Conservation (phyloP, 2,888 invertebrate species). For the Thelaira solivaga region DNA sequence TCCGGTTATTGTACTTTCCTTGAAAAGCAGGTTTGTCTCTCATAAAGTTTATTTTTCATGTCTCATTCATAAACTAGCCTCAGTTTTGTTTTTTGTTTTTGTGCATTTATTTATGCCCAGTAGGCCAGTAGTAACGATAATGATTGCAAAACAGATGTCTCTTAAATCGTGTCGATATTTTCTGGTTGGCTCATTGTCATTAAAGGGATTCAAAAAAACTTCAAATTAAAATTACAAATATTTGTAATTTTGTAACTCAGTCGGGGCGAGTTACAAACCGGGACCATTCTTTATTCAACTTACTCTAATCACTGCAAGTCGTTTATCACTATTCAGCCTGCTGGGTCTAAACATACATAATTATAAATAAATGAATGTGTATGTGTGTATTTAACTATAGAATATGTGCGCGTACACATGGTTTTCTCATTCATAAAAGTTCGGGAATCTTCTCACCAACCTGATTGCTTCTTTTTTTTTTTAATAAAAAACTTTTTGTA, state of each 20-base stretch:
- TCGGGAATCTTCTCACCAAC: conserved; percentile 59
- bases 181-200: too few relatives aligned
- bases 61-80: conserved; percentile 14
- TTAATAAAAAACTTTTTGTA: conserved; percentile 11
- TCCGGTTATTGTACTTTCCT: not conserved
- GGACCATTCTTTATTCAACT: too few relatives aligned
- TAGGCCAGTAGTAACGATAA: too few relatives aligned
- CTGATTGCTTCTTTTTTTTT: conserved; percentile 26
- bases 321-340: not conserved
- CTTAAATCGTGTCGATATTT: too few relatives aligned
- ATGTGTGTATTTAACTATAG: not conserved
- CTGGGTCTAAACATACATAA: not conserved
- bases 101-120: too few relatives aligned
- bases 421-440: conserved; percentile 53
- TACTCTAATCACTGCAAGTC: too few relatives aligned
- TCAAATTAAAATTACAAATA: too few relatives aligned
- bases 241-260: too few relatives aligned
- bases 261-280: too few relatives aligned
- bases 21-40: conserved; percentile 2
- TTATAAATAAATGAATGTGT: not conserved
- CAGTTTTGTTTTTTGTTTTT: not conserved
- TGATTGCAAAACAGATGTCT: too few relatives aligned
- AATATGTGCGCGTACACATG: not conserved
- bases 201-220: too few relatives aligned
- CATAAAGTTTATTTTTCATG: conserved; percentile 16